Evolutionary conservation across 2,888 invertebrate genomes (phyloP).

Genomic region (Calephelis perditalis): DNA sequence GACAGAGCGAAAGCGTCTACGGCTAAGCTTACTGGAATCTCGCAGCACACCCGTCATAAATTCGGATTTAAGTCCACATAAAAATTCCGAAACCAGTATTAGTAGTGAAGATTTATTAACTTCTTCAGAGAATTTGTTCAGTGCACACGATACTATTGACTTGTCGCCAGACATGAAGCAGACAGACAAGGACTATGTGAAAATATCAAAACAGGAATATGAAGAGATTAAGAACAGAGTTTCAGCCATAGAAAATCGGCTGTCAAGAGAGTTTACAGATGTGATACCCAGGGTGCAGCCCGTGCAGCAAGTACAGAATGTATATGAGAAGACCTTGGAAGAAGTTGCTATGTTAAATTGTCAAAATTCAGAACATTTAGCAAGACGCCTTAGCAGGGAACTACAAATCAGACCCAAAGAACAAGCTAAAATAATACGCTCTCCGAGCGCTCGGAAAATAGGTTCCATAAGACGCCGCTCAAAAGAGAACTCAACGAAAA

Average conservation of each 20-base stretch:
- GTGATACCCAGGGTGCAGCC: constrained; percentile 70
- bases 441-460: constrained; percentile 90
- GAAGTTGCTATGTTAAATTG: constrained; percentile 81
- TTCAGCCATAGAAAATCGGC: constrained; percentile 83
- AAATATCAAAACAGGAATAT: constrained; percentile 85
- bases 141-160: constrained; percentile 64
- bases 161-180: constrained; percentile 62
- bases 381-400: constrained; percentile 83
- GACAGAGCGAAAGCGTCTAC: constrained; percentile 64
- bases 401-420: constrained; percentile 84
- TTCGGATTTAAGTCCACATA: constrained; percentile 51
- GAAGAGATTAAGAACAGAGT: constrained; percentile 87
- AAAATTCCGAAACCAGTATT: constrained; percentile 63
- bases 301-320: constrained; percentile 82
- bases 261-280: constrained; percentile 82
- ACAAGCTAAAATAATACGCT: constrained; percentile 84
- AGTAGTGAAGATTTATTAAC: constrained; percentile 65
- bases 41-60: constrained; percentile 62
- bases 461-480: constrained; percentile 85
- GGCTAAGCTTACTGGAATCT: constrained; percentile 64
- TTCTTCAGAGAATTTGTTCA: constrained; percentile 64
- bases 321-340: constrained; percentile 85
- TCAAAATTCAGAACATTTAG: constrained; percentile 83
- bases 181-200: constrained; percentile 79
- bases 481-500: constrained; percentile 78